phyloP scores from a whole-genome alignment of 1,140 invertebrate genomes.

The Phymastichus coffea region DNA sequence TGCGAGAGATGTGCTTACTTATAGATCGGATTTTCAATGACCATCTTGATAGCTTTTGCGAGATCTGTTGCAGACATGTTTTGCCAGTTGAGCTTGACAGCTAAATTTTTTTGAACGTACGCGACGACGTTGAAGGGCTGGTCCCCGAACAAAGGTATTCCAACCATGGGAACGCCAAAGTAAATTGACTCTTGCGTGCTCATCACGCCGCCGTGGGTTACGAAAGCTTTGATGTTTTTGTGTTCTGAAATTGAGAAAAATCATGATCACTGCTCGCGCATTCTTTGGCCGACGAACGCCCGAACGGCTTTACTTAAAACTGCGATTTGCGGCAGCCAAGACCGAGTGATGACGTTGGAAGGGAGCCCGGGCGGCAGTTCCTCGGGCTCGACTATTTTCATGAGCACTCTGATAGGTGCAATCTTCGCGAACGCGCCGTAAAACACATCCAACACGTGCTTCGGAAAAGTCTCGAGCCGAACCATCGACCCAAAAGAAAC shows the following conservation, averaged over 20 bases:
- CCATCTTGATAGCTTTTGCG: conserved; percentile 22
- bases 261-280: not conserved
- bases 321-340: conserved; percentile 29
- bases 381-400: conserved; percentile 31
- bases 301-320: conserved; percentile 28
- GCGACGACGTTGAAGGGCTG: conserved; percentile 35
- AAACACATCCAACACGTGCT: conserved; percentile 19
- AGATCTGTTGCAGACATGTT: conserved; percentile 27
- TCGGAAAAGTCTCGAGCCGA: conserved; percentile 19
- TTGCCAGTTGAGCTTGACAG: conserved; percentile 15
- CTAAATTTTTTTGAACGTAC: conserved; percentile 24
- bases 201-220: conserved; percentile 56
- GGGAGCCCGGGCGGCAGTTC: conserved; percentile 28
- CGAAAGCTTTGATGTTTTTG: conserved; percentile 49
- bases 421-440: conserved; percentile 35
- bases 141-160: conserved; percentile 48
- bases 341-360: conserved; percentile 28
- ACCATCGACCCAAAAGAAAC: conserved; percentile 25
- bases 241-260: conserved; percentile 43
- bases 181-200: conserved; percentile 55
- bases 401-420: conserved; percentile 34
- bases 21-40: conserved; percentile 31
- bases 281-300: not conserved
- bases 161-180: conserved; percentile 52
- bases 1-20: conserved; percentile 19